Percentiles rank a stretch among this genome's conserved stretches.
Evolutionary conservation across 64 coral and sea anemone species (phyloP).

Genomic region (Pachyseris speciosa): DNA sequence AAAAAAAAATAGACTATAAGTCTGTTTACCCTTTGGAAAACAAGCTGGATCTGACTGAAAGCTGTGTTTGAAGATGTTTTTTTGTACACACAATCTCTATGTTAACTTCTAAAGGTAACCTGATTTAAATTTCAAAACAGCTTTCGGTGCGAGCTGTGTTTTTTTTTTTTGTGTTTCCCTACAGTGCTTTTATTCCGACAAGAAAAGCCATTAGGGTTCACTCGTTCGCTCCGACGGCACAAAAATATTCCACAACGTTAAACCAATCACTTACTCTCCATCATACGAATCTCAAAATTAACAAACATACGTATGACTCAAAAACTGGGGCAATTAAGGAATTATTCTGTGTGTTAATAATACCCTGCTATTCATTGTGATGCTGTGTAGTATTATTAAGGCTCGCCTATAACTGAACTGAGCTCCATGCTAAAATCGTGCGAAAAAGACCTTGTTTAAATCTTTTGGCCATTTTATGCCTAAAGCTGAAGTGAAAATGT

Average conservation of each 20-base stretch:
- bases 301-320: not conserved
- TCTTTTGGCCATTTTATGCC: constrained; percentile 4
- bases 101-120: not conserved
- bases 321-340: constrained; percentile 3
- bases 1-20: constrained; percentile 3
- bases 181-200: not conserved
- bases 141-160: not conserved
- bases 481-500: not conserved
- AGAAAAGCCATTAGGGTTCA: not conserved
- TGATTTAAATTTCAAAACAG: constrained; percentile 27
- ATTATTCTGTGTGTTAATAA: constrained; percentile 38
- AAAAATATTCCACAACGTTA: not conserved
- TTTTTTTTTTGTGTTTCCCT: not conserved
- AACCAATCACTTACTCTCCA: not conserved
- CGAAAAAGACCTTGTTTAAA: not conserved
- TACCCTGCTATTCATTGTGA: not conserved
- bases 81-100: not conserved
- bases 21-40: constrained; percentile 16
- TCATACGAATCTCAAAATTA: not conserved
- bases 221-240: not conserved
- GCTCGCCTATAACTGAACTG: no score
- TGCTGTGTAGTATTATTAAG: not conserved
- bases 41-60: constrained; percentile 6
- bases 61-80: not conserved
- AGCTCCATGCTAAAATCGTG: not conserved